phyloP scores from a whole-genome alignment of 1,140 invertebrate genomes.

The Polyergus mexicanus region DNA sequence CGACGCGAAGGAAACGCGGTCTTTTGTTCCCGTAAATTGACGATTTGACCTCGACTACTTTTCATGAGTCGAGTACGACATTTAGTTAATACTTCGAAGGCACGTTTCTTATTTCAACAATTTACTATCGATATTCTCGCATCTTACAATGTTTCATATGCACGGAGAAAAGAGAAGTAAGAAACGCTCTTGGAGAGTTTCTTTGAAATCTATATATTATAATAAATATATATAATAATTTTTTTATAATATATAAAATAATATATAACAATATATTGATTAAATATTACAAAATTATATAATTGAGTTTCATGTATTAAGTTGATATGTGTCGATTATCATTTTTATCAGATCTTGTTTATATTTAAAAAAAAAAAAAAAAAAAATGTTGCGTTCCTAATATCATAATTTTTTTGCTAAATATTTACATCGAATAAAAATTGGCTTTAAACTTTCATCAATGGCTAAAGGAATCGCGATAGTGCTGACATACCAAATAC shows the following conservation, averaged over 20 bases:
- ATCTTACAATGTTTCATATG: not conserved
- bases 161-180: not conserved
- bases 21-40: constrained; percentile 38
- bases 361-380: too few relatives aligned
- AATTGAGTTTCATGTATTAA: too few relatives aligned
- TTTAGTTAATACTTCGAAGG: not conserved
- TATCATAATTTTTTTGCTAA: not conserved
- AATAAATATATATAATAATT: too few relatives aligned
- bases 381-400: not conserved
- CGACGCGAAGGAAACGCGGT: not conserved
- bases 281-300: too few relatives aligned
- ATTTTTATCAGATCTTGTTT: not conserved
- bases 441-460: constrained; percentile 19
- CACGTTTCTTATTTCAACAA: not conserved
- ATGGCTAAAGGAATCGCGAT: constrained; percentile 46
- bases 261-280: too few relatives aligned
- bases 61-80: not conserved
- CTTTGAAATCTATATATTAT: too few relatives aligned
- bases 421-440: constrained; percentile 13
- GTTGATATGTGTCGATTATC: too few relatives aligned
- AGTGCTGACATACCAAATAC: constrained; percentile 41
- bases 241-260: too few relatives aligned
- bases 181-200: too few relatives aligned
- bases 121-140: not conserved
- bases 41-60: constrained; percentile 38